phyloP scores from a whole-genome alignment of 2,113 vertebrate species.

The Pteronura brasiliensis region DNA sequence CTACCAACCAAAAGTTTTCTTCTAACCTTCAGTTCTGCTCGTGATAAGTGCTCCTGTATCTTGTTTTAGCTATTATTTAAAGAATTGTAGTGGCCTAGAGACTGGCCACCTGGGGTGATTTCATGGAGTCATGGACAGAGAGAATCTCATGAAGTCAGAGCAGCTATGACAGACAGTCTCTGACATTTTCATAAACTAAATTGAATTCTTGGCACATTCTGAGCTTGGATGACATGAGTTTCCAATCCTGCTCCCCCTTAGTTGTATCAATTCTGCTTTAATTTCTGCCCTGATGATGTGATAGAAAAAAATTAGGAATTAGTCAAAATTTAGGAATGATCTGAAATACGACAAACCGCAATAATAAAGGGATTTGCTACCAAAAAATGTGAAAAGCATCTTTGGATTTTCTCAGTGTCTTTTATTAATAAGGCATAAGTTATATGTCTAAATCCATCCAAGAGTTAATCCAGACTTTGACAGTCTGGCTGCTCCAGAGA shows the following conservation, averaged over 20 bases:
- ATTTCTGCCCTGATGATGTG: neutral
- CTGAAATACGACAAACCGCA: neutral
- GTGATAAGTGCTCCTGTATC: neutral
- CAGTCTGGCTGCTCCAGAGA: neutral
- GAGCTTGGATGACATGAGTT: neutral
- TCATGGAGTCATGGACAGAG: neutral
- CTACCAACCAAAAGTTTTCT: neutral
- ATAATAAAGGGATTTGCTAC: neutral
- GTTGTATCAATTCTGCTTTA: neutral
- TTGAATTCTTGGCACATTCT: neutral
- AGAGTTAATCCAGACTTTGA: neutral
- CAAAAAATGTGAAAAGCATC: neutral
- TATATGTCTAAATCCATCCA: neutral
- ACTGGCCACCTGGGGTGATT: neutral
- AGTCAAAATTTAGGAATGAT: neutral
- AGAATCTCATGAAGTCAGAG: neutral
- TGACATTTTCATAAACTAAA: slow-evolving; percentile 21
- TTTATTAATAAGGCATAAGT: neutral
- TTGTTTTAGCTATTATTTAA: neutral
- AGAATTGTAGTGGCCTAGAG: neutral
- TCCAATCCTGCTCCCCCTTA: neutral
- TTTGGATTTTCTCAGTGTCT: neutral
- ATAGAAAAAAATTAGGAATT: neutral
- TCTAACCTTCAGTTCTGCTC: neutral
- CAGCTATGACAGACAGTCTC: neutral